Base-by-base conservation (phyloP, 2,797 vertebrate genomes). In the Coregonus suidteri region DNA sequence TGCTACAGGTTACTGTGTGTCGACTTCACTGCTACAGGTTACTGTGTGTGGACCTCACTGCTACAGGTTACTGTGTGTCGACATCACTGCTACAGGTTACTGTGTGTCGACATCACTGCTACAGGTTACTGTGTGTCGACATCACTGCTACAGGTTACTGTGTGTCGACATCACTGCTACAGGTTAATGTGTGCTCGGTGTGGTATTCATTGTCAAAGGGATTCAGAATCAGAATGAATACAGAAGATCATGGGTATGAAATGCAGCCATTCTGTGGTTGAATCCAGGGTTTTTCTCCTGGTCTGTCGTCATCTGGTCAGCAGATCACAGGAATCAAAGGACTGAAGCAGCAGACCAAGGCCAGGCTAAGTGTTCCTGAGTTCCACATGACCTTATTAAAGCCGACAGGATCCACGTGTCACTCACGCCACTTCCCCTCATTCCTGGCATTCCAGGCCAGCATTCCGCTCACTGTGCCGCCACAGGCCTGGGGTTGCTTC, bases 361-460 rank as follows among this genome's bases (percentile, higher is more conserved):
- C 74, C 83, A 75, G 76, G 70, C 13, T 53, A 53, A 53, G 71
- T 25, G 76, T 87, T 76, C 84, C 52, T 53, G 13, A n/a, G n/a
- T 59, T 59, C 56, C 56, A 6, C 56, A 59, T 87, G 91, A 92
- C 89, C 82, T 82, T 86, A 87, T 88, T 81, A 80, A 84, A 89
- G 83, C 84, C 81, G 82, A 88, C 80, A 85, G 79, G 83, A 89
- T 87, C 87, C 89, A 86, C 86, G 85, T 88, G 91, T 86, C 80
- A 82, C 87, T 86, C 85, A 83, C 81, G 74, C 76, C 69, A 79
- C 66, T 74, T 81, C 64, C 81, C 64, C 30, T 84, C 89, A 84
- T 92, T 91, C 92, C 77, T 79, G 30, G 20, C 91, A 93, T 93
- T 93, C 91, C 56, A 59, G n/a, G 18, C 56, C 56, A 54, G n/a